Evolutionary conservation across 1,140 invertebrate species (phyloP), one percentile per base, ranked within the genome.

Genomic region (Ephestia elutella): DNA sequence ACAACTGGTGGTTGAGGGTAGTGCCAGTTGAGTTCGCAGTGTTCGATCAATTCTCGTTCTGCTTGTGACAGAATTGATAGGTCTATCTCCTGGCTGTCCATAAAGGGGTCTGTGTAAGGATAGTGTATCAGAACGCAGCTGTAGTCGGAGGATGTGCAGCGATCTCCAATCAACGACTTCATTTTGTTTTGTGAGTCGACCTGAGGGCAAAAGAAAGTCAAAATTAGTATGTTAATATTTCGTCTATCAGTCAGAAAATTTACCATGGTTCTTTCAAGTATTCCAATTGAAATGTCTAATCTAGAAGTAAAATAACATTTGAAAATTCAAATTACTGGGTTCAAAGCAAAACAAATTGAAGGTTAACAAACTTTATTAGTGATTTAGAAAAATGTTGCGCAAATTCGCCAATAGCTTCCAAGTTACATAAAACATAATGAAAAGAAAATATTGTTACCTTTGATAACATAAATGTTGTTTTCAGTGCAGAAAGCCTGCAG

Each of bases 401-500:
- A 35, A 35, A 35, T 11, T 5, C 32, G 10, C 13, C 3, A 35
- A 1, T 10, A 35, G 2, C 8, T 5, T 35, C 13, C 9, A 13
- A 35, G 9, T 11, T 44, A 44, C 4, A 1, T 44, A 15, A 15
- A 44, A 7, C 38, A n/a, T 15, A 50, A 18, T 10, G 54, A 54
- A 53, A 60, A 38, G 44, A 21, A 73, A 60, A 82, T 85, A 92
- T n/a, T n/a, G n/a, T n/a, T n/a, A n/a, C n/a, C 92, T 86, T 93
- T 92, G 62, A 93, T 91, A 18, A 92, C 91, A 70, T 92, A 92
- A 73, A 93, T 93, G 64, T 91, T 92, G 62, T 93, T 92, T 73
- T 93, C 92, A 49, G 90, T 92, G 72, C 92, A 93, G 70, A 92
- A 93, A 2, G 92, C 92, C 69, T 93, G 91, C n/a, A 93, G 76